A percentile compares a stretch with the other conserved stretches of the same genome.
phyloP scores from a whole-genome alignment of 2,113 vertebrate species.

The Ceyx cyanopectus region DNA sequence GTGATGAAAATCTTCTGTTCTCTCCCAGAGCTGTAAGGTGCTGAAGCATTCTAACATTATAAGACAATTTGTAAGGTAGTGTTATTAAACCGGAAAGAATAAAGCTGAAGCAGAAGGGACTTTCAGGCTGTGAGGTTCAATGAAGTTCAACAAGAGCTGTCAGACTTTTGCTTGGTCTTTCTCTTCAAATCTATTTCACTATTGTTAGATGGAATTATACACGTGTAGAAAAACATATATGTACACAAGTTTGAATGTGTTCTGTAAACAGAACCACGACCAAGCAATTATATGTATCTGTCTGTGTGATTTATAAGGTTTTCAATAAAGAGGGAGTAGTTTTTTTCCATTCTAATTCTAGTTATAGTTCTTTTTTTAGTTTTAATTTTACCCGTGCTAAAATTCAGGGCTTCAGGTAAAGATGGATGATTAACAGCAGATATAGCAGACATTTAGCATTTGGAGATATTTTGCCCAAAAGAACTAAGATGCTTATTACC shows the following conservation, averaged over 20 bases:
- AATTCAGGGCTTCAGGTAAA: not conserved
- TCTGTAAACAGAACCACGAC: not conserved
- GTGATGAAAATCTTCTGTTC: not conserved
- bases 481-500: not conserved
- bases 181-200: not conserved
- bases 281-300: not conserved
- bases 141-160: not conserved
- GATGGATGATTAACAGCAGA: not conserved
- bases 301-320: not conserved
- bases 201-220: not conserved
- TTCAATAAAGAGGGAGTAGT: not conserved
- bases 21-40: slow-evolving; percentile 4
- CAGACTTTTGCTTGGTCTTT: not conserved
- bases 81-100: not conserved
- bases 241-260: not conserved
- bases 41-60: not conserved
- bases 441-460: not conserved
- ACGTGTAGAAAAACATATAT: not conserved
- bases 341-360: not conserved
- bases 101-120: not conserved
- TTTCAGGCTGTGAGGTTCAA: not conserved
- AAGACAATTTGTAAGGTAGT: not conserved
- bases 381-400: not conserved
- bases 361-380: not conserved
- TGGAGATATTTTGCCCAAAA: not conserved